Conservation (phyloP, 2,888 invertebrate genomes). For the Coleophora flavipennella region DNA sequence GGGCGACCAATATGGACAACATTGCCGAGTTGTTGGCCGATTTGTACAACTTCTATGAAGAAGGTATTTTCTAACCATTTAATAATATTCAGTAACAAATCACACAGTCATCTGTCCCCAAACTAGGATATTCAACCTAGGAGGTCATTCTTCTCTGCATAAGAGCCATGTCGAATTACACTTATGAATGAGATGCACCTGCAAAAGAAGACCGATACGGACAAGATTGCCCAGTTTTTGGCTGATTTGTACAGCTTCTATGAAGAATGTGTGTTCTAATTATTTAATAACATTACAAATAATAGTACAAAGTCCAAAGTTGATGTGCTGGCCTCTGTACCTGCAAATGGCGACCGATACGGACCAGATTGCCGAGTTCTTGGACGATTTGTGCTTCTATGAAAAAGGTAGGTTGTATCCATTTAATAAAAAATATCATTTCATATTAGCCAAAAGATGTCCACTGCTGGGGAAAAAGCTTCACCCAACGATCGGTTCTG, state of each 20-base stretch:
- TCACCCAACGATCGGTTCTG: too few species aligned
- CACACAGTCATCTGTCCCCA: too few species aligned
- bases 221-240: conserved; percentile 66
- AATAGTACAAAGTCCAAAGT: too few species aligned
- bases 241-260: conserved; percentile 72
- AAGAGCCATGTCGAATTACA: conserved; percentile 74
- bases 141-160: conserved; percentile 71
- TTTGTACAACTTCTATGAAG: conserved; percentile 70
- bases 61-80: conserved; percentile 35
- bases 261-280: conserved; percentile 52
- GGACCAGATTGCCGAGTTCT: conserved; percentile 60
- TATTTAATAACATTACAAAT: background rate
- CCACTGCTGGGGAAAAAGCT: too few species aligned
- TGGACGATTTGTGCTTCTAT: conserved; percentile 74
- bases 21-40: conserved; percentile 72
- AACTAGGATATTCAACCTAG: too few species aligned
- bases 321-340: conserved; percentile 66
- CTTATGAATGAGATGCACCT: conserved; percentile 75
- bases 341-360: conserved; percentile 71
- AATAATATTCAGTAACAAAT: too few species aligned
- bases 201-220: conserved; percentile 66
- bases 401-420: conserved; percentile 52
- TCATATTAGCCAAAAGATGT: too few species aligned
- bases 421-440: too few species aligned
- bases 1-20: conserved; percentile 51